Evolutionary conservation across 2,113 vertebrate species (phyloP).

Genomic region (Amphiprion percula): DNA sequence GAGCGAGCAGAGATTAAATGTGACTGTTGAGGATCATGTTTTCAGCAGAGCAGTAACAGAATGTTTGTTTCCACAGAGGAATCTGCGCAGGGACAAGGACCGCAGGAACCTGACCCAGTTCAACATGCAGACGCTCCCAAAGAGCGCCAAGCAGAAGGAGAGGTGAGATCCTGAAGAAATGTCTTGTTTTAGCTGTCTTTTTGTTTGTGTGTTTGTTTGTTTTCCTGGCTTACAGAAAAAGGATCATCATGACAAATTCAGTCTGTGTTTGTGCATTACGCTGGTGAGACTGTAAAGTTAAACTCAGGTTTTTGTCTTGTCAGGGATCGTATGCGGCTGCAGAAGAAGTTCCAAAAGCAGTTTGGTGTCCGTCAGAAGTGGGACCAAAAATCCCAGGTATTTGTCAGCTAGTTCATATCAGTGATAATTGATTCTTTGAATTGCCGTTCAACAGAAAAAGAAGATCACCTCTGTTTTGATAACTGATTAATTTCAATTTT

Average conservation of each 20-base stretch:
- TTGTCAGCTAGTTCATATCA: background rate
- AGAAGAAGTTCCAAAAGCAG: constrained; percentile 99
- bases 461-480: no score
- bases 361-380: constrained; percentile 99
- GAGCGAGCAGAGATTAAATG: no score
- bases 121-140: constrained; percentile 97
- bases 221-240: background rate
- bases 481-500: no score
- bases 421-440: no score
- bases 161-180: constrained; percentile 82
- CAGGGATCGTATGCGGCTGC: constrained; percentile 95
- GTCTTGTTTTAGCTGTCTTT: no score
- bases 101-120: constrained; percentile 96
- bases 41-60: background rate
- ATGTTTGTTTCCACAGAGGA: constrained; percentile 85
- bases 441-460: no score
- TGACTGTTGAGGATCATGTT: rapidly evolving
- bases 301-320: constrained; percentile 1
- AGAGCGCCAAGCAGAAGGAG: constrained; percentile 99
- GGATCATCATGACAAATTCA: background rate
- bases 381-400: constrained; percentile 99
- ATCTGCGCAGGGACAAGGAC: constrained; percentile 97
- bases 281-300: rapidly evolving
- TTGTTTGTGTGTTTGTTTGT: no score
- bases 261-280: background rate